Evolutionary conservation across 37 sponge, comb jelly and placozoan genomes (phyloP).

Genomic region (Axinella damicornis): DNA sequence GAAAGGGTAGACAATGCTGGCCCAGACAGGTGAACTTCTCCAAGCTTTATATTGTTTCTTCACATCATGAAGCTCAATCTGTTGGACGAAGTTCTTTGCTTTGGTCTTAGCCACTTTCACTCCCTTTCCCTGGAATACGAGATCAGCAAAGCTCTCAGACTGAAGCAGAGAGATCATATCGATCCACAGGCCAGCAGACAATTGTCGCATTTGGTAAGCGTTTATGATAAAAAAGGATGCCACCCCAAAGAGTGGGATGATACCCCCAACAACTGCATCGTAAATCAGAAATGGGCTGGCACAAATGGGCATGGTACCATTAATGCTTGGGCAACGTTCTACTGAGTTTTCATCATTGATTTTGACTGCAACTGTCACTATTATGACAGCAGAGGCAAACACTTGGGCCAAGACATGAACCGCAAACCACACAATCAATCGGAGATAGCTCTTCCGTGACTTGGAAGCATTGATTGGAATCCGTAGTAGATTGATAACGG

Average conservation of each 20-base stretch:
- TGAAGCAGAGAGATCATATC: constrained; percentile 52
- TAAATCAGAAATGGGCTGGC: constrained; percentile 34
- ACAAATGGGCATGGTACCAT: too few relatives aligned
- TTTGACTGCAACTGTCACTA: too few relatives aligned
- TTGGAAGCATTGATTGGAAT: too few relatives aligned
- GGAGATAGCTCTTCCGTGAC: background rate
- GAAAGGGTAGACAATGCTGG: constrained; percentile 5
- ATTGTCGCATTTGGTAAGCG: constrained; percentile 18
- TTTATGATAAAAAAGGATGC: constrained; percentile 40
- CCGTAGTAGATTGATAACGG: too few relatives aligned
- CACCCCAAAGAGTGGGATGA: constrained; percentile 36
- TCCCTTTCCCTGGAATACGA: constrained; percentile 16
- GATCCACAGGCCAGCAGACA: constrained; percentile 31
- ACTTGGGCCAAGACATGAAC: constrained; percentile 28
- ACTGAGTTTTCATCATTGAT: too few relatives aligned
- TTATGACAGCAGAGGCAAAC: too few relatives aligned
- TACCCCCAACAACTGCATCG: constrained; percentile 14
- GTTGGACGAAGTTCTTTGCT: constrained; percentile 14
- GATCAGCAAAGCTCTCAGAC: constrained; percentile 25
- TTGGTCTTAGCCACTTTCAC: constrained; percentile 11
- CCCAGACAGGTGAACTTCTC: background rate
- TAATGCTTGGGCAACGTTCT: too few relatives aligned
- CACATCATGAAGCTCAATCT: constrained; percentile 13
- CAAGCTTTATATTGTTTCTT: background rate
- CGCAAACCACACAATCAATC: background rate